Evolutionary conservation across 2,113 vertebrate species (phyloP).

Genomic region (Dolichotis patagonum): DNA sequence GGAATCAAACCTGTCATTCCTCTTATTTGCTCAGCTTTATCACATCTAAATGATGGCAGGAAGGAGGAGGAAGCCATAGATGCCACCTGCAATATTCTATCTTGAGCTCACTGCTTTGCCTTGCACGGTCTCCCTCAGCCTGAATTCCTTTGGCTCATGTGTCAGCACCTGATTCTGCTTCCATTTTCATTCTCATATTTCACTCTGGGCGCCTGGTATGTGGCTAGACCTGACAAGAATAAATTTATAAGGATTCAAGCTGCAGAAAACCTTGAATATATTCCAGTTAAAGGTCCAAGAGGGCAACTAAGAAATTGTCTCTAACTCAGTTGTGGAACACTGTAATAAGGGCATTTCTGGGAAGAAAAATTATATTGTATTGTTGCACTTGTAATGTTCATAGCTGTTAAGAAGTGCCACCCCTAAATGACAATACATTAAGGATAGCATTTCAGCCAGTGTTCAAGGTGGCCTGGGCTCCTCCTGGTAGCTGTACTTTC

Average conservation of each 20-base stretch:
- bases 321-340: conserved; percentile 71
- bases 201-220: conserved; percentile 62
- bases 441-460: not conserved
- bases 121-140: conserved; percentile 23
- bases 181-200: conserved; percentile 78
- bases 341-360: conserved; percentile 69
- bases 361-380: conserved; percentile 72
- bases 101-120: not conserved
- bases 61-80: not conserved
- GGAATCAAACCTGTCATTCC: conserved; percentile 52
- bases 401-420: conserved; percentile 64
- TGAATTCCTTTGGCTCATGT: conserved; percentile 71
- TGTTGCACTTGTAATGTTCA: conserved; percentile 52
- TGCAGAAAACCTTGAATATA: conserved; percentile 69
- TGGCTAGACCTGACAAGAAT: conserved; percentile 72
- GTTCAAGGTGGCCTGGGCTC: not conserved
- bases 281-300: conserved; percentile 72
- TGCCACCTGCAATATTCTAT: not conserved
- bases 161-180: conserved; percentile 69
- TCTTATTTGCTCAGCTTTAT: conserved; percentile 63
- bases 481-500: not conserved
- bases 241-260: conserved; percentile 76
- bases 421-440: conserved; percentile 66
- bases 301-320: conserved; percentile 66
- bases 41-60: not conserved